phyloP scores from a whole-genome alignment of 2,888 invertebrate species.

The Cloeon dipterum region DNA sequence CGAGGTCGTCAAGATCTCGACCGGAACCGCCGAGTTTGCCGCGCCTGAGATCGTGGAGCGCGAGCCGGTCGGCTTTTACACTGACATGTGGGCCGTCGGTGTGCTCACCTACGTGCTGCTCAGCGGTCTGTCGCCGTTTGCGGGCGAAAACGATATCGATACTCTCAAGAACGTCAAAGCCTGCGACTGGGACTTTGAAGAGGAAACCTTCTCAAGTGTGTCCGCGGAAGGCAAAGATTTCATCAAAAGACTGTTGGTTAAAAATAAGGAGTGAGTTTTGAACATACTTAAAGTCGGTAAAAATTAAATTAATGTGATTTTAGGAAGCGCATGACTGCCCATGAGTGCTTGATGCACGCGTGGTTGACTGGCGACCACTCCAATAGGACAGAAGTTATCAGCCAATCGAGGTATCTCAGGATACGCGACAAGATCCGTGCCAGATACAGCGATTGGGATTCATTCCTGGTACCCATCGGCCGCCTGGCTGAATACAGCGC shows the following conservation, averaged over 20 bases:
- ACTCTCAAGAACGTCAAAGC: conserved; percentile 95
- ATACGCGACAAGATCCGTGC: conserved; percentile 72
- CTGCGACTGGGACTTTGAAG: conserved; percentile 98
- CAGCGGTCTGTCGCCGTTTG: conserved; percentile 95
- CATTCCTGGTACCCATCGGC: conserved; percentile 83
- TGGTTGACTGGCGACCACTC: conserved; percentile 85
- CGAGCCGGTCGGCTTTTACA: conserved; percentile 98
- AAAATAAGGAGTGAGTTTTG: conserved; percentile 67
- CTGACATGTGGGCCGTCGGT: conserved; percentile 99
- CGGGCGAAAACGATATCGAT: conserved; percentile 95
- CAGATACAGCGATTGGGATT: conserved; percentile 57
- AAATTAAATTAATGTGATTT: conserved; percentile 10
- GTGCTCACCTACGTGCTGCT: conserved; percentile 95
- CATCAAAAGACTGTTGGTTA: conserved; percentile 72
- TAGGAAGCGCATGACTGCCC: conserved; percentile 91
- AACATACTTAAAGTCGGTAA: neutral
- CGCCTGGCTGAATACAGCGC: conserved; percentile 94
- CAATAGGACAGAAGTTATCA: conserved; percentile 48
- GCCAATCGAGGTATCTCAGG: conserved; percentile 59
- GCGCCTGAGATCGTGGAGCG: conserved; percentile 98
- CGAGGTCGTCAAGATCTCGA: conserved; percentile 95
- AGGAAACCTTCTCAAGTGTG: conserved; percentile 79
- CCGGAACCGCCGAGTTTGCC: conserved; percentile 98
- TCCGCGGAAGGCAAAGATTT: conserved; percentile 97
- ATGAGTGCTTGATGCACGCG: conserved; percentile 85